phyloP scores from a whole-genome alignment of 2,113 vertebrate species.

The Corythaeola cristata region DNA sequence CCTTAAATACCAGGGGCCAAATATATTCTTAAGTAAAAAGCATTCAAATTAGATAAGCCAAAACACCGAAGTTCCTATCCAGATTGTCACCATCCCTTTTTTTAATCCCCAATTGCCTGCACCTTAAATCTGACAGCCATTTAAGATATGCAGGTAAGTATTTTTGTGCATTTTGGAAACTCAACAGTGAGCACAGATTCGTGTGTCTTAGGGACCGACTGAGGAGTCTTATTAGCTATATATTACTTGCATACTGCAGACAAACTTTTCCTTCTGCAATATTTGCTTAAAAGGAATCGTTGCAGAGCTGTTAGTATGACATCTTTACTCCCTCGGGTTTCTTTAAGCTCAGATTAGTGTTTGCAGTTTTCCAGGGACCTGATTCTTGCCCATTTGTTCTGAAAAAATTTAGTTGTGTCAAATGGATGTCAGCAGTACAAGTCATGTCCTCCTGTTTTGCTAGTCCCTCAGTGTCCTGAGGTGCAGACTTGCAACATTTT shows the following conservation, averaged over 20 bases:
- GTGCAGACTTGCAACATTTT: fast-evolving
- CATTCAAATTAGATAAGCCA: not conserved
- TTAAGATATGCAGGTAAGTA: not conserved
- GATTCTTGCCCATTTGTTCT: not conserved
- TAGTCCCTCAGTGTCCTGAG: not conserved
- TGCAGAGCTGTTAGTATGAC: not conserved
- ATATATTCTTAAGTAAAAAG: not conserved
- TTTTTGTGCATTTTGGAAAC: not conserved
- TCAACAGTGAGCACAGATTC: not conserved
- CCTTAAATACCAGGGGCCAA: not conserved
- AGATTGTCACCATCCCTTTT: not conserved
- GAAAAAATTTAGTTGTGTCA: not conserved
- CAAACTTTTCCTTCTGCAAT: not conserved
- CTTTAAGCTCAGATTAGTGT: not conserved
- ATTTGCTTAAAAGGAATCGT: not conserved
- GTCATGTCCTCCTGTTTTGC: not conserved
- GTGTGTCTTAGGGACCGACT: not conserved
- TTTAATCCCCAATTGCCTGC: not conserved
- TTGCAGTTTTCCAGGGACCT: not conserved
- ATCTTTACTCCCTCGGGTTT: not conserved
- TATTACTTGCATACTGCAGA: not conserved
- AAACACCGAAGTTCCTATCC: not conserved
- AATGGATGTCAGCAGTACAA: not conserved
- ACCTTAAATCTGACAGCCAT: not conserved
- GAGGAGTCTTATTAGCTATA: not conserved